phyloP scores from a whole-genome alignment of 2,797 vertebrate species.

The Peromyscus eremicus region DNA sequence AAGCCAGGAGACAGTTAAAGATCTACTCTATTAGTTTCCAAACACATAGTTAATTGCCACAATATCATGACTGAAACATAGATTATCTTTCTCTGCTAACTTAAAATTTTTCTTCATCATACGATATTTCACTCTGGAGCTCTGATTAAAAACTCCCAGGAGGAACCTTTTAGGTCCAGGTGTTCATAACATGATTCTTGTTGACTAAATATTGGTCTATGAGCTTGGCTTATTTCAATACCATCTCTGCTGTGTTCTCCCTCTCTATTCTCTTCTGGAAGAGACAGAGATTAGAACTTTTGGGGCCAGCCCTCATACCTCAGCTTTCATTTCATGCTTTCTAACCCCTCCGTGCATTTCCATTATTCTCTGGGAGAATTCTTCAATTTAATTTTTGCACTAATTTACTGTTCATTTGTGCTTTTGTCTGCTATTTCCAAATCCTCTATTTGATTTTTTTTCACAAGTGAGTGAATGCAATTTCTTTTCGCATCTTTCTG shows the following conservation, averaged over 20 bases:
- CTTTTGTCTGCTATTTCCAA: conserved; percentile 39
- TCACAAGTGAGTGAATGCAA: conserved; percentile 8
- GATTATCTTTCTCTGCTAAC: conserved; percentile 20
- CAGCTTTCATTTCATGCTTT: conserved; percentile 42
- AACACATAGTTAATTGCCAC: background rate
- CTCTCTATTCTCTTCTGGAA: background rate
- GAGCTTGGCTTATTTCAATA: background rate
- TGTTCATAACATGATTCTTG: background rate
- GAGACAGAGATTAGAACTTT: background rate
- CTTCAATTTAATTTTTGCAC: conserved; percentile 44
- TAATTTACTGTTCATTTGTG: conserved; percentile 42
- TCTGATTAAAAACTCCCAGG: conserved; percentile 4
- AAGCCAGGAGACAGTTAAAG: background rate
- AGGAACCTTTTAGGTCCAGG: background rate
- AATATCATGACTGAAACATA: background rate
- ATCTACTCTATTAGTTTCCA: conserved; percentile 30
- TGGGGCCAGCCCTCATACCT: background rate
- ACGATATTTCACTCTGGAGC: background rate
- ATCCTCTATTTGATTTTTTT: conserved; percentile 22
- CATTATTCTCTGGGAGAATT: conserved; percentile 34
- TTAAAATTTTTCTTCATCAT: conserved; percentile 13
- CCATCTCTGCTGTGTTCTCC: background rate
- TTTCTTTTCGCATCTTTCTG: conserved; percentile 10
- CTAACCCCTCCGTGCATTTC: conserved; percentile 32
- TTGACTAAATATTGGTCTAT: background rate